phyloP scores from a whole-genome alignment of 1,140 invertebrate genomes.

The Drosophila bifasciata region DNA sequence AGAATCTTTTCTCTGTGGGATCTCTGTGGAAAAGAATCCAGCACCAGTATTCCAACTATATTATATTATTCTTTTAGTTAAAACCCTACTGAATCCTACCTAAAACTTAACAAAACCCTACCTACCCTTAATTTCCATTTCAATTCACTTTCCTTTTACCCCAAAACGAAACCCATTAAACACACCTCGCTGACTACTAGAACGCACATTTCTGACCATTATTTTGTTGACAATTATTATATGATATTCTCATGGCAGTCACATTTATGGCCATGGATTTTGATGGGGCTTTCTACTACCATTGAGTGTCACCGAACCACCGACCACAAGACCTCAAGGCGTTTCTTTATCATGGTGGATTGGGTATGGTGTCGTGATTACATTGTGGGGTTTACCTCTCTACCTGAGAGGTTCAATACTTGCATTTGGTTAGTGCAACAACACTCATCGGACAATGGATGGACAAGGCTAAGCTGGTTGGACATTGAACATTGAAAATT shows the following conservation, averaged over 20 bases:
- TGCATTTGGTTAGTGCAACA: constrained; percentile 32
- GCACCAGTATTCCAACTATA: too few species aligned
- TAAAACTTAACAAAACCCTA: too few species aligned
- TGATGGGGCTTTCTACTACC: constrained; percentile 6
- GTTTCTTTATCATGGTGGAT: background rate
- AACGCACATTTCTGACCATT: constrained; percentile 6
- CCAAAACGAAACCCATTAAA: background rate
- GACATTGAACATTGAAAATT: constrained; percentile 15
- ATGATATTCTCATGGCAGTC: constrained; percentile 34
- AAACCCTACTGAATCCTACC: too few species aligned
- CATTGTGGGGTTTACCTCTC: background rate
- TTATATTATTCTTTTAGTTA: too few species aligned
- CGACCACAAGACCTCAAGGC: constrained; percentile 12
- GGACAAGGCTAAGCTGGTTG: constrained; percentile 40
- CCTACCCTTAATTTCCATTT: too few species aligned
- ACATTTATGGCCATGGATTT: constrained; percentile 29
- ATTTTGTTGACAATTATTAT: constrained; percentile 27
- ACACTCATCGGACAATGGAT: constrained; percentile 32
- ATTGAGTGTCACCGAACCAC: background rate
- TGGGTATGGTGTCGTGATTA: background rate
- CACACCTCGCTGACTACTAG: constrained; percentile 7
- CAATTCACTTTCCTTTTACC: background rate
- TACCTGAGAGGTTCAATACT: background rate
- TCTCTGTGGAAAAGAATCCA: too few species aligned
- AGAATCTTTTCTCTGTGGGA: too few species aligned